A percentile compares a stretch with the other conserved stretches of the same genome.
These are phyloP conservation scores for Isotomurus palustris DNA, from an alignment of 2,888 invertebrate genomes.

Conservation along the genomic window DNA sequence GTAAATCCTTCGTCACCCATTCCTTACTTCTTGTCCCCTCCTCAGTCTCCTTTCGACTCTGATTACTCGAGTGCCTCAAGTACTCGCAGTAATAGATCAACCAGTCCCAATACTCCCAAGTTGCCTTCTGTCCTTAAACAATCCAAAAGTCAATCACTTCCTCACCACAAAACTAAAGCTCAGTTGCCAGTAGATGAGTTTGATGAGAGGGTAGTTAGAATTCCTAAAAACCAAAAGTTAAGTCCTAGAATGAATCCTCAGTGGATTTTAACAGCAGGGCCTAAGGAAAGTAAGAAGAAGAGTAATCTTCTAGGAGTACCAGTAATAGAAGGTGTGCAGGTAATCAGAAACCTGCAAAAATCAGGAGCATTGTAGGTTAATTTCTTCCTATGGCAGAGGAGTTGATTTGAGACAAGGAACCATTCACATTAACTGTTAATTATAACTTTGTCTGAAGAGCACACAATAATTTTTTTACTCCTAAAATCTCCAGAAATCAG, in stretches of 20 bases:
- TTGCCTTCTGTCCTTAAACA: constrained; percentile 1
- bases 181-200: too few relatives aligned
- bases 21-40: constrained; percentile 15
- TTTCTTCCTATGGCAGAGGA: too few relatives aligned
- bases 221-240: background rate
- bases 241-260: background rate
- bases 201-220: background rate
- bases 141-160: background rate
- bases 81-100: background rate
- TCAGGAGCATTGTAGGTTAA: too few relatives aligned
- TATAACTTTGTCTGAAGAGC: too few relatives aligned
- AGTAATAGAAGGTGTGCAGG: constrained; percentile 11
- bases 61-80: background rate
- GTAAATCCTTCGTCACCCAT: constrained; percentile 30
- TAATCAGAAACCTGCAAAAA: constrained; percentile 14
- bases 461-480: background rate
- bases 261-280: background rate
- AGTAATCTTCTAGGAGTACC: background rate
- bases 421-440: too few relatives aligned
- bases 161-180: background rate
- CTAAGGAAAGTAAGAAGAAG: background rate
- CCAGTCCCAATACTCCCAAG: background rate
- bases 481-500: background rate
- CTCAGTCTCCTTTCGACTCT: constrained; percentile 8
- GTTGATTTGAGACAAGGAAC: too few relatives aligned